Base-by-base conservation (phyloP, 2,888 invertebrate species). In the Dasysyrphus tricinctus region DNA sequence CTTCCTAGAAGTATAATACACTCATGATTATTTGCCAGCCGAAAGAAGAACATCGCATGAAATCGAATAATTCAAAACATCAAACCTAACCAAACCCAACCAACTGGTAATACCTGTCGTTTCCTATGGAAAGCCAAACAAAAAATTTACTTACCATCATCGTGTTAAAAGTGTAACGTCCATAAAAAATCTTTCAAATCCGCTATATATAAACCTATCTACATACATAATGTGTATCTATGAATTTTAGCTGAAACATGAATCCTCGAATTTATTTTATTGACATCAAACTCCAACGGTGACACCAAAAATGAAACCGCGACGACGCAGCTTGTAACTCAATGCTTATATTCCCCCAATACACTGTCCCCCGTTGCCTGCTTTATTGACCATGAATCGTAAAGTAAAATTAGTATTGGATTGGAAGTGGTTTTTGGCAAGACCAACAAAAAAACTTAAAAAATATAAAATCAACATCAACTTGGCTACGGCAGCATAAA, bases 41-140 rank as follows among this genome's bases (percentile, higher is more conserved):
- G 9, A 51, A 24, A 32, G 44, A 47, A 77, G 51, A 85, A 80
- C 85, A 80, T 85, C 80, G 85, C 80, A 85, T 80, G 29, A 56
- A 85, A 85, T 74, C 69, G 51, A 81, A 78, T 80, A 69, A 70
- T 85, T 85, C 72, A 85, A 85, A 74, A 57, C 74, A 74, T 85
- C 77, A 70, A 74, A 80, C 80, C 76, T 14, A 72, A 84, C 59
- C 76, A 39, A 74, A 75, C 75, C 57, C 74, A 72, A 81, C 81
- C 77, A 85, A 85, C 85, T 85, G 85, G 85, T 78, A 85, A 77
- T 80, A 85, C 81, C 42, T 77, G 81, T 80, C 72, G 42, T 9
- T n/a, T 14, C n/a, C 8, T 67, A 12, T 59, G n/a, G 32, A 56
- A 11, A 44, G 11, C 67, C 29, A 57, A 29, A 67, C 73, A 80